These are phyloP conservation scores for Netelia fuscicornis DNA, from an alignment of 2,888 invertebrate genomes.

Conservation along the genomic window DNA sequence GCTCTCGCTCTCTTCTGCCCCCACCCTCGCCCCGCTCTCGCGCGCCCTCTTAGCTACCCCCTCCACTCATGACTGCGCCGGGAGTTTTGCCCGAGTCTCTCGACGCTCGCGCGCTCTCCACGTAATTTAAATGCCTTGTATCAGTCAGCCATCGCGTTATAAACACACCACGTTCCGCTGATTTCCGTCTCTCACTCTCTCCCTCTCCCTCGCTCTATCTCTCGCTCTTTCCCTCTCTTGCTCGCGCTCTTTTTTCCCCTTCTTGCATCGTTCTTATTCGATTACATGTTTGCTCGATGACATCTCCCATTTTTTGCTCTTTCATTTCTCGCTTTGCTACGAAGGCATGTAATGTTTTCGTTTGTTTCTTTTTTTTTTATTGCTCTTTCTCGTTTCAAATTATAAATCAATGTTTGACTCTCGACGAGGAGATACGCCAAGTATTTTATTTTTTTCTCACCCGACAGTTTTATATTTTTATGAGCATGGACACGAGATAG, in stretches of 20 bases:
- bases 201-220: constrained; percentile 24
- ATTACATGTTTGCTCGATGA: constrained; percentile 45
- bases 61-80: constrained; percentile 34
- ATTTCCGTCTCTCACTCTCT: constrained; percentile 51
- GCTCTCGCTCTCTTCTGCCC: constrained; percentile 11
- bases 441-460: not conserved
- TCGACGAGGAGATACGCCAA: not conserved
- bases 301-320: constrained; percentile 6
- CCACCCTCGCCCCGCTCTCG: constrained; percentile 24
- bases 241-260: not conserved
- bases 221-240: constrained; percentile 1
- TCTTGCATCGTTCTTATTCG: constrained; percentile 30
- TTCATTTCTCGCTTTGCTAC: constrained; percentile 15
- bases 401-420: not conserved
- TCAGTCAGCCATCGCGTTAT: constrained; percentile 67
- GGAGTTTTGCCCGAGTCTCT: constrained; percentile 50
- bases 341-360: not conserved
- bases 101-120: constrained; percentile 59
- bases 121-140: constrained; percentile 73
- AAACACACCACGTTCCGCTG: constrained; percentile 58
- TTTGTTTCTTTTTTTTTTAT: not conserved
- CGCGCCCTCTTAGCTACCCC: constrained; percentile 6
- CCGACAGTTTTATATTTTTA: not conserved
- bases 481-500: not conserved
- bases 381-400: not conserved